phyloP scores from a whole-genome alignment of 1,140 invertebrate genomes.

The Tetranychus cinnabarinus region DNA sequence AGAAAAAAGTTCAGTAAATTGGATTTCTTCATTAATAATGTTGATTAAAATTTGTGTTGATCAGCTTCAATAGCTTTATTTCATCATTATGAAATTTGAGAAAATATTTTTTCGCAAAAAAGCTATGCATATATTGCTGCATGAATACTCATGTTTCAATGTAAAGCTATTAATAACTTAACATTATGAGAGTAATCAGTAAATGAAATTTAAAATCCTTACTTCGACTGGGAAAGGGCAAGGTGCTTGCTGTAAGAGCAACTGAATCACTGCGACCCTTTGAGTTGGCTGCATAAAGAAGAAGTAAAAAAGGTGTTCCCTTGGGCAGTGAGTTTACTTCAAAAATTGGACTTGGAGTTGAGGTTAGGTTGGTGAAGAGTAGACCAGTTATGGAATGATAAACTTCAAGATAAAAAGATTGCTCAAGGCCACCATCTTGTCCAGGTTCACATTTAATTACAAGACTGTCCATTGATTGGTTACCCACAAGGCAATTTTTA shows the following conservation, averaged over 20 bases:
- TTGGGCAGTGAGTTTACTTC: conserved; percentile 38
- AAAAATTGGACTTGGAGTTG: conserved; percentile 6
- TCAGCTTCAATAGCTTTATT: too few relatives aligned
- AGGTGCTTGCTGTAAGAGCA: conserved; percentile 55
- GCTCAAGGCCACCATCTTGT: conserved; percentile 57
- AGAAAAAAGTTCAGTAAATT: not conserved
- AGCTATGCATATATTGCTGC: too few relatives aligned
- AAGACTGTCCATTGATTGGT: conserved; percentile 53
- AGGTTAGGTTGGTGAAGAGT: conserved; percentile 9
- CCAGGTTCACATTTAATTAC: conserved; percentile 51
- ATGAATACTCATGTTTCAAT: too few relatives aligned
- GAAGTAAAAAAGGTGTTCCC: conserved; percentile 45
- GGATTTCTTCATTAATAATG: not conserved
- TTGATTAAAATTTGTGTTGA: not conserved
- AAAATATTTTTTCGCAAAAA: not conserved
- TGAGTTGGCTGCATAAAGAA: conserved; percentile 58
- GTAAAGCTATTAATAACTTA: too few relatives aligned
- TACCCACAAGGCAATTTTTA: conserved; percentile 58
- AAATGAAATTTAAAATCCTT: conserved; percentile 22
- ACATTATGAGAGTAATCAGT: too few relatives aligned
- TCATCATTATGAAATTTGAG: not conserved
- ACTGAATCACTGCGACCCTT: conserved; percentile 59
- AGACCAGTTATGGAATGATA: conserved; percentile 31
- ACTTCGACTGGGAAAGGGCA: conserved; percentile 61
- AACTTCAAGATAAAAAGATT: conserved; percentile 55